A percentile compares a stretch with the other conserved stretches of the same genome.
Evolutionary conservation across 2,888 invertebrate species (phyloP).

Genomic region (Lacanobia wlatinum): DNA sequence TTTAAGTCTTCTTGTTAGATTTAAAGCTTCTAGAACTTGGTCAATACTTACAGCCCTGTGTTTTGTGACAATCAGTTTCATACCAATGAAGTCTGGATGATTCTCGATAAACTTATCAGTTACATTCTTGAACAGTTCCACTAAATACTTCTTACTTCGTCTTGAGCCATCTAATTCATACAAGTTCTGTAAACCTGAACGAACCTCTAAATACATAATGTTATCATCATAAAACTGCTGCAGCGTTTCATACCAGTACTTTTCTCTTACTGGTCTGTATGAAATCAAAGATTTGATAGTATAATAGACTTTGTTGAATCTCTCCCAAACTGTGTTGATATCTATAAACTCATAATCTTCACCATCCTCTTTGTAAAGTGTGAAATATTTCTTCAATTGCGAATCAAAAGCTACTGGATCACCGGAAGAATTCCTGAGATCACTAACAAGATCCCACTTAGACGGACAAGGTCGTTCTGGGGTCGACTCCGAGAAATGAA

Average conservation of each 20-base stretch:
- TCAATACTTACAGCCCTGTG: slow-evolving; percentile 74
- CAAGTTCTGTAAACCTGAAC: slow-evolving; percentile 89
- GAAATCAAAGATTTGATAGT: slow-evolving; percentile 89
- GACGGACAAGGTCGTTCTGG: slow-evolving; percentile 78
- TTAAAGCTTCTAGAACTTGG: slow-evolving; percentile 83
- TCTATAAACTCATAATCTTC: slow-evolving; percentile 80
- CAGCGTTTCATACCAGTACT: slow-evolving; percentile 91
- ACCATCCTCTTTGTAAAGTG: slow-evolving; percentile 87
- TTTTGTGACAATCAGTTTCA: slow-evolving; percentile 91
- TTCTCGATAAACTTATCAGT: slow-evolving; percentile 90
- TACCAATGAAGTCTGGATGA: slow-evolving; percentile 92
- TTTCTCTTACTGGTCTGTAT: slow-evolving; percentile 92
- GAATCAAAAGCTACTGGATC: slow-evolving; percentile 87
- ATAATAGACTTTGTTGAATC: slow-evolving; percentile 89
- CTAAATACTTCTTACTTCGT: slow-evolving; percentile 89
- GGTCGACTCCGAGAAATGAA: slow-evolving; percentile 79
- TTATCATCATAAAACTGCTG: slow-evolving; percentile 92
- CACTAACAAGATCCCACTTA: slow-evolving; percentile 88
- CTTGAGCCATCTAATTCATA: slow-evolving; percentile 89
- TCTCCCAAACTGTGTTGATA: slow-evolving; percentile 91
- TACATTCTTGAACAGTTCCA: slow-evolving; percentile 89
- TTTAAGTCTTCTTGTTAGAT: slow-evolving; percentile 79
- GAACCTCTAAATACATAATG: slow-evolving; percentile 93
- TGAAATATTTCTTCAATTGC: slow-evolving; percentile 88
- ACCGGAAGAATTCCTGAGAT: slow-evolving; percentile 83